These are phyloP conservation scores for Catharus bicknelli DNA, from an alignment of 2,113 vertebrate genomes.

Conservation along the genomic window DNA sequence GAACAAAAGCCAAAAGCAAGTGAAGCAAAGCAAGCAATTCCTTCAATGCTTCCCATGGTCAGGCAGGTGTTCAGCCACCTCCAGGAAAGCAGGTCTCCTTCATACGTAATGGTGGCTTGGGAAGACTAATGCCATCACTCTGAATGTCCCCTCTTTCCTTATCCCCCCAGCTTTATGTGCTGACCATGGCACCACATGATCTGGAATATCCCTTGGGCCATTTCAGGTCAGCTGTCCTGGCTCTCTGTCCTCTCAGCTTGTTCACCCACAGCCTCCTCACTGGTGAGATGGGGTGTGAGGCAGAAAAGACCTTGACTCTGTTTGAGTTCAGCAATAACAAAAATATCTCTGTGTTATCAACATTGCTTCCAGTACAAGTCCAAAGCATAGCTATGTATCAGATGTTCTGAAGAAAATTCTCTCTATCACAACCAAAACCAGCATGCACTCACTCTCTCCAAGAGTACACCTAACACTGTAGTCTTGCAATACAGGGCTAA, in stretches of 20 bases:
- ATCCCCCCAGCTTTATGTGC: not conserved
- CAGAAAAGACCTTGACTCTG: not conserved
- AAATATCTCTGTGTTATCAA: not conserved
- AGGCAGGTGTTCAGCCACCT: not conserved
- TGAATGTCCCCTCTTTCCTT: accelerated
- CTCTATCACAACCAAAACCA: not conserved
- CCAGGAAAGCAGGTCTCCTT: not conserved
- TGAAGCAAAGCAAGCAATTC: not conserved
- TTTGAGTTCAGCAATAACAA: not conserved
- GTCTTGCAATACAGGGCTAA: not conserved
- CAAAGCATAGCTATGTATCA: not conserved
- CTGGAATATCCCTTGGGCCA: not conserved
- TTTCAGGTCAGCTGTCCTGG: not conserved
- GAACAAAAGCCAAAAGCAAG: not conserved
- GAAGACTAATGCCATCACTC: not conserved
- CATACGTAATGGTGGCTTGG: accelerated
- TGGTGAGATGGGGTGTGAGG: not conserved
- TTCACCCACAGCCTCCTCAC: accelerated
- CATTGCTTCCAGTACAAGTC: not conserved
- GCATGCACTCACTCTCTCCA: not conserved
- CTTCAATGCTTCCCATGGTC: accelerated
- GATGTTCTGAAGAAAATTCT: not conserved
- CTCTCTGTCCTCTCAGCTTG: not conserved
- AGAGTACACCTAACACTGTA: not conserved
- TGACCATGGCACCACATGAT: accelerated